Evolutionary conservation across 2,797 vertebrate species (phyloP).

Genomic region (Anguilla pacifica): DNA sequence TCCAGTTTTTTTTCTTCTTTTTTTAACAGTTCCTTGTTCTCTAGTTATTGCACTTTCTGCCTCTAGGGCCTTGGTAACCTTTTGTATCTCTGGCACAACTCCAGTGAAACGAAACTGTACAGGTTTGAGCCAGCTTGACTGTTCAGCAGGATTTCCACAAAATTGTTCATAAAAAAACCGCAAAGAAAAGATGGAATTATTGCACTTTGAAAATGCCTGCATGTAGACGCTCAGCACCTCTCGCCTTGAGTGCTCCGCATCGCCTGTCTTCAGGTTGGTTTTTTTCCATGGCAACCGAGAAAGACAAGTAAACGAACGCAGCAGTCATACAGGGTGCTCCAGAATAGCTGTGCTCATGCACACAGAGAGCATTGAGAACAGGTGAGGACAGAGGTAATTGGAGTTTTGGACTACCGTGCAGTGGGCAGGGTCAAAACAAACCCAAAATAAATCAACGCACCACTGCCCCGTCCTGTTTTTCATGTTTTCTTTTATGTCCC

Average conservation of each 20-base stretch:
- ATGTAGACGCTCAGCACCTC: neutral
- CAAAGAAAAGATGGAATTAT: neutral
- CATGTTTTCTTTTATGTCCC: neutral
- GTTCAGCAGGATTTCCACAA: neutral
- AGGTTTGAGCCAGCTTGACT: neutral
- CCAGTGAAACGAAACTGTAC: neutral
- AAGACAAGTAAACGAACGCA: neutral
- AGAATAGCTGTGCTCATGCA: neutral
- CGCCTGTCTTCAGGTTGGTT: neutral
- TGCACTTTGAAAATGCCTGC: neutral
- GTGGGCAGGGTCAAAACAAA: neutral
- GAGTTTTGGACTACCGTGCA: neutral
- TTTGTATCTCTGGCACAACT: slow-evolving; percentile 7
- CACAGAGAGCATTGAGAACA: slow-evolving; percentile 16
- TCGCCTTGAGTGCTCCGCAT: neutral
- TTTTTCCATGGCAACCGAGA: slow-evolving; percentile 25
- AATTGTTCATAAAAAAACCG: slow-evolving; percentile 4
- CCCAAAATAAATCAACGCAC: neutral
- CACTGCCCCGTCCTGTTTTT: neutral
- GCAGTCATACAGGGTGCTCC: neutral
- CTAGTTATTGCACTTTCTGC: neutral
- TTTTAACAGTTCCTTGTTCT: slow-evolving; percentile 1
- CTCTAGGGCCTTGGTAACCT: slow-evolving; percentile 13
- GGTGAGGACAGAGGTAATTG: neutral
- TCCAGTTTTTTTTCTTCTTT: slow-evolving; percentile 8